Evolutionary conservation across 2,888 invertebrate genomes (phyloP), one percentile per base, ranked within the genome.

Genomic region (Cheilosia vernalis): DNA sequence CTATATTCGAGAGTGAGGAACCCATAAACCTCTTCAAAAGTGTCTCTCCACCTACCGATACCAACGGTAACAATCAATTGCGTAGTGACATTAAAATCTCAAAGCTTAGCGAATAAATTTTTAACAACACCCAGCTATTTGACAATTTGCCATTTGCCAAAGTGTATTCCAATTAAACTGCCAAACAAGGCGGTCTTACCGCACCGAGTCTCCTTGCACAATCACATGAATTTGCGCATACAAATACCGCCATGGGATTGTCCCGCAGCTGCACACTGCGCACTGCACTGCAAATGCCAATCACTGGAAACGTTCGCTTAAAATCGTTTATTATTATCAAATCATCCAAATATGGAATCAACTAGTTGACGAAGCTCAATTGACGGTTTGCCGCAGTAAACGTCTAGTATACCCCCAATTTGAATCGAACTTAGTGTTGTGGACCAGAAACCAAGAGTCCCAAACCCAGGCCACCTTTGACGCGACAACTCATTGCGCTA

Each of bases 341-440:
- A 79, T 80, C 74, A 74, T 84, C 79, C 84, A 84, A 84, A 84
- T 84, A 84, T 84, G 84, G 84, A 42, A 17, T 33, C 58, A 47
- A 73, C 72, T 76, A 61, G 61, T 73, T 80, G 72, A 61, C 42
- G 61, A 82, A 30, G 42, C 64, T 53, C 61, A 53, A 66, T 27
- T 55, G 82, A 78, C 69, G 79, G 58, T 51, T 69, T 58, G 21
- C 13, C 7, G 44, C 49, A 53, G 63, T 51, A 55, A 56, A 37
- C 37, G 66, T 53, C 67, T 80, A 64, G 37, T 13, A 13, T 13
- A 4, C 10, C 47, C 66, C 42, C 53, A 30, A 73, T 61, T 66
- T 67, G 60, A 24, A 21, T 56, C 72, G 53, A 37, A 44, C 58
- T 58, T 69, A 61, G 53, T 70, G 27, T 72, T 79, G 64, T 72